These are phyloP conservation scores for Liparis tanakae DNA, from an alignment of 2,797 vertebrate species.

Conservation along the genomic window DNA sequence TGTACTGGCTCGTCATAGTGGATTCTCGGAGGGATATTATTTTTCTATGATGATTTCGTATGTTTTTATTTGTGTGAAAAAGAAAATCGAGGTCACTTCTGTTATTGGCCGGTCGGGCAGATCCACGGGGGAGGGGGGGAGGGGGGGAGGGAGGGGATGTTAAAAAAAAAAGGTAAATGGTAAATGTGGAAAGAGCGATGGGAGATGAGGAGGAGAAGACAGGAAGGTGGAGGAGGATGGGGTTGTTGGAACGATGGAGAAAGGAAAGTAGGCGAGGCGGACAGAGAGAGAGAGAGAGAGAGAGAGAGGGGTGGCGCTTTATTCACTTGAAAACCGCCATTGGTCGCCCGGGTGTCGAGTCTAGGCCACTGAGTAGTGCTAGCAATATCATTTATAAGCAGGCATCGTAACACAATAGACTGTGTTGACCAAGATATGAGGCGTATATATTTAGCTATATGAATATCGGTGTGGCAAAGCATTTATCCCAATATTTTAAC, in stretches of 20 bases:
- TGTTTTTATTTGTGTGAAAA: constrained; percentile 68
- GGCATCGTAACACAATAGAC: constrained; percentile 70
- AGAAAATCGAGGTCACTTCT: constrained; percentile 59
- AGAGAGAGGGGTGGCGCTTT: constrained; percentile 50
- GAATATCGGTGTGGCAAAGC: constrained; percentile 78
- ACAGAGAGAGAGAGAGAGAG: constrained; percentile 28
- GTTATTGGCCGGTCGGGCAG: constrained; percentile 37
- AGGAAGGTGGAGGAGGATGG: constrained; percentile 20
- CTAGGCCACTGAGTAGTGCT: constrained; percentile 72
- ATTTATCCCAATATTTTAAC: constrained; percentile 82
- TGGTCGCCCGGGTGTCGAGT: constrained; percentile 46
- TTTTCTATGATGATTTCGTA: constrained; percentile 77
- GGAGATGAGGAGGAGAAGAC: constrained; percentile 33
- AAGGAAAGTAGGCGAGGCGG: constrained; percentile 61
- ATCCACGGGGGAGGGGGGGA: constrained; percentile 1
- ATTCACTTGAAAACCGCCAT: constrained; percentile 74
- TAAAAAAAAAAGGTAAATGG: constrained; percentile 12
- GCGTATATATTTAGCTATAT: constrained; percentile 81
- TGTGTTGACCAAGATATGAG: constrained; percentile 72
- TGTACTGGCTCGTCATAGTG: constrained; percentile 78
- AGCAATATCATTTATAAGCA: constrained; percentile 73
- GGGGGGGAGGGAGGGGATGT: neutral
- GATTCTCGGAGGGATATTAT: constrained; percentile 83
- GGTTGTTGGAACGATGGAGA: constrained; percentile 53
- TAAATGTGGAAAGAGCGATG: constrained; percentile 14